These are phyloP conservation scores for Bellardia pandia DNA, from an alignment of 2,888 invertebrate species.

Conservation along the genomic window DNA sequence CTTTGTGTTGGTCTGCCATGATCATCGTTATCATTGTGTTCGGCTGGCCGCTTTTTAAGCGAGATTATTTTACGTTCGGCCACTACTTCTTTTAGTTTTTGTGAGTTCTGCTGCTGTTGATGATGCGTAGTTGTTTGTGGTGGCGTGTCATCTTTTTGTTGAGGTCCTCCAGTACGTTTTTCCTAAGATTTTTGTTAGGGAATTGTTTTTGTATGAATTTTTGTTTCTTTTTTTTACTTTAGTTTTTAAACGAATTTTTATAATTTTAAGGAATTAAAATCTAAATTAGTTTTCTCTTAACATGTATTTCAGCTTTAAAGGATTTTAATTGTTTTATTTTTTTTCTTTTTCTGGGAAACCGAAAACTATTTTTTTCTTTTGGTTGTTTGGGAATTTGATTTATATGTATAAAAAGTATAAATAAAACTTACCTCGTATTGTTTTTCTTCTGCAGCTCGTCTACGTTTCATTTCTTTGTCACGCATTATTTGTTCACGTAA, in stretches of 20 bases:
- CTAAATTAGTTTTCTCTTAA: conserved; percentile 64
- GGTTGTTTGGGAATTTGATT: not conserved
- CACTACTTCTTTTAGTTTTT: conserved; percentile 80
- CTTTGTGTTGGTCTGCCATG: conserved; percentile 69
- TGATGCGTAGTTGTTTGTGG: conserved; percentile 53
- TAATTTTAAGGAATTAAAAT: conserved; percentile 60
- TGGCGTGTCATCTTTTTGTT: conserved; percentile 73
- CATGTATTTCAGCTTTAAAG: not conserved
- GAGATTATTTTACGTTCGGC: conserved; percentile 83
- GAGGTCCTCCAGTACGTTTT: conserved; percentile 64
- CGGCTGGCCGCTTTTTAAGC: conserved; percentile 79
- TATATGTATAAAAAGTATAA: not conserved
- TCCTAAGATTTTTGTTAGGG: conserved; percentile 73
- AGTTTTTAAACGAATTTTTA: conserved; percentile 51
- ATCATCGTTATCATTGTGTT: conserved; percentile 74
- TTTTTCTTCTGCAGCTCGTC: conserved; percentile 84
- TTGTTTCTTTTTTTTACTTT: conserved; percentile 52
- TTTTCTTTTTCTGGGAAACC: conserved; percentile 7
- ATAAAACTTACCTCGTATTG: conserved; percentile 81
- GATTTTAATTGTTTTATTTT: not conserved
- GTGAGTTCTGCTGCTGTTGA: conserved; percentile 74
- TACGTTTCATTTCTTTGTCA: conserved; percentile 84
- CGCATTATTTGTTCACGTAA: conserved; percentile 84
- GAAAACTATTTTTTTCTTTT: conserved; percentile 8
- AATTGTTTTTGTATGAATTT: conserved; percentile 79